Evolutionary conservation across 2,797 vertebrate genomes (phyloP), one percentile per base, ranked within the genome.

Genomic region (Menidia menidia): DNA sequence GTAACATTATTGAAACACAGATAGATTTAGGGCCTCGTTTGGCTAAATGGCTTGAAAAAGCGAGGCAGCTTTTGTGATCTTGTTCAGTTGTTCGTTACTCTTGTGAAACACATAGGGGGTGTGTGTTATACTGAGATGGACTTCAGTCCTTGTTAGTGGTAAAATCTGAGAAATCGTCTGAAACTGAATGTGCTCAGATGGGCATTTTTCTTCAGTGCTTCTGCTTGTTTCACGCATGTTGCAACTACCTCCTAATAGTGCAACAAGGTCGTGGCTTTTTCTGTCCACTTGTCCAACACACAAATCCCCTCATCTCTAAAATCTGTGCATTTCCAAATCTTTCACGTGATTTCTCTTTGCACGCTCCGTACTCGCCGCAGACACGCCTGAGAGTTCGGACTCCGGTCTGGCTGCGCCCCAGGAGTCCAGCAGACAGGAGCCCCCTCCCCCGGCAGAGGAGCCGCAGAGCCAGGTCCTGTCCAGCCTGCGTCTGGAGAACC

Each of bases 401-500:
- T 94, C 95, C 0, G 92, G 92, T 33, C 69, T 93, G 65, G 94
- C 91, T 65, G 75, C 78, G 9, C 92, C 93, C 59, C 89, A 89
- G 68, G 92, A 94, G 55, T 70, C 86, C 2, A 48, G 77, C 60
- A 89, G 88, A 16, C 88, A 77, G 68, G 94, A 93, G 48, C 68
- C 64, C 6, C 47, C 82, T 15, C 48, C 82, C 9, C 68, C 88
- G 2, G 33, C 78, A 4, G 81, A 90, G 50, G 94, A 92, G 68
- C 90, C 89, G 18, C 95, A 90, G 64, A 95, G 94, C 0, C 98
- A 96, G 3, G 94, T 98, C 82, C 79, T 99, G 5, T 99, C 98
- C 68, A 98, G 96, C 68, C 95, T 99, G 69, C 95, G 97, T 31
- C 90, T 99, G 86, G 98, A 99, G 91, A 99, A 99, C 88, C 97